These are phyloP conservation scores for Neelides sp. DNA, from an alignment of 1,140 invertebrate genomes.

Conservation along the genomic window DNA sequence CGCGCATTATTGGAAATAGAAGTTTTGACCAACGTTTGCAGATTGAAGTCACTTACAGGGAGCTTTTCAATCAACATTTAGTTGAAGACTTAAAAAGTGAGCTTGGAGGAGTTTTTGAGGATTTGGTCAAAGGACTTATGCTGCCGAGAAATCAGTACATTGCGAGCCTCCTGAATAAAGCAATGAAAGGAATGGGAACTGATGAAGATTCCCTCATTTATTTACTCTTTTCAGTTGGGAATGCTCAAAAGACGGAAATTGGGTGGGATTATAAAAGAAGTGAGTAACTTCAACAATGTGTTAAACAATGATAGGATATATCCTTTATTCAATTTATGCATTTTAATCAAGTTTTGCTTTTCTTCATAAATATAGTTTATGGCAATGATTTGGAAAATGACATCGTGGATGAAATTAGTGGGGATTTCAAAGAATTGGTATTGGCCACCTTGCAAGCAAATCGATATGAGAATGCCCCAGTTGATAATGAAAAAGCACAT, in stretches of 20 bases:
- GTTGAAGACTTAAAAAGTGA: conserved; percentile 79
- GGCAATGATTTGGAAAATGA: conserved; percentile 71
- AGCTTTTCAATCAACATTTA: conserved; percentile 79
- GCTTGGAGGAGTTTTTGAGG: conserved; percentile 76
- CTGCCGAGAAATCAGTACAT: conserved; percentile 72
- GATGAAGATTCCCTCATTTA: conserved; percentile 78
- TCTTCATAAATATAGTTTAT: conserved; percentile 62
- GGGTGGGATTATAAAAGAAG: conserved; percentile 64
- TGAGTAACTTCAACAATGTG: conserved; percentile 57
- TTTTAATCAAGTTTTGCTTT: too few relatives aligned
- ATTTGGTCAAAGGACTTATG: conserved; percentile 72
- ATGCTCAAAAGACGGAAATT: conserved; percentile 70
- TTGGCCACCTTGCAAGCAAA: conserved; percentile 56
- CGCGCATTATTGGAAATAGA: conserved; percentile 71
- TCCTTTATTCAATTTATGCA: too few relatives aligned
- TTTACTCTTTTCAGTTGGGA: conserved; percentile 74
- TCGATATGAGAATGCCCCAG: conserved; percentile 33
- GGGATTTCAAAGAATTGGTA: conserved; percentile 78
- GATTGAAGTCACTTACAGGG: conserved; percentile 81
- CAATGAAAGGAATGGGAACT: conserved; percentile 65
- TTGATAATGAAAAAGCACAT: conserved; percentile 33
- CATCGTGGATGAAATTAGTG: conserved; percentile 82
- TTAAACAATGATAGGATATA: too few relatives aligned
- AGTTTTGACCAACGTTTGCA: conserved; percentile 78
- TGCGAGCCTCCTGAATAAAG: conserved; percentile 69